These are phyloP conservation scores for Lasioglossum baleicum DNA, from an alignment of 1,140 invertebrate species.

Conservation along the genomic window DNA sequence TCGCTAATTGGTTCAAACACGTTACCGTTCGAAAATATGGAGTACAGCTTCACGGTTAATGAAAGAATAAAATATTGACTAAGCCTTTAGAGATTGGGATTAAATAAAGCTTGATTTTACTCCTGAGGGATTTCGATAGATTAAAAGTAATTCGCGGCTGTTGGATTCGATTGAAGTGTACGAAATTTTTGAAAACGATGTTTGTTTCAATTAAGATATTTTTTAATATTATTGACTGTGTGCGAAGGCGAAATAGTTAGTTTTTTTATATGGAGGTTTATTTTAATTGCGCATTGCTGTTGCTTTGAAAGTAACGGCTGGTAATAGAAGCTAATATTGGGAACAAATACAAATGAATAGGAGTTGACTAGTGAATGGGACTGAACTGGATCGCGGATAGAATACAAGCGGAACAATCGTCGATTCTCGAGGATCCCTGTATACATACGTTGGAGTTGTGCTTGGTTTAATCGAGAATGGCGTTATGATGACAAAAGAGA, in stretches of 20 bases:
- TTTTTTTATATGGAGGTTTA: background rate
- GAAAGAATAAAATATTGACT: too few species aligned
- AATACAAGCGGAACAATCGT: conserved; percentile 1
- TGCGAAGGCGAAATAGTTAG: too few species aligned
- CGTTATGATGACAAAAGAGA: background rate
- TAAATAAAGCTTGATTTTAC: too few species aligned
- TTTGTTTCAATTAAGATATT: too few species aligned
- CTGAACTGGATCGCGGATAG: conserved; percentile 1
- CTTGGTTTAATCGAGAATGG: conserved; percentile 1
- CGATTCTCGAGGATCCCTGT: background rate
- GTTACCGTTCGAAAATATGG: background rate
- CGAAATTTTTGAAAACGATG: too few species aligned
- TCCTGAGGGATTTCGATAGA: too few species aligned
- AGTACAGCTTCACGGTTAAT: background rate
- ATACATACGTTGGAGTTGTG: background rate
- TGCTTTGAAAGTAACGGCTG: background rate
- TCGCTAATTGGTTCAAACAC: background rate
- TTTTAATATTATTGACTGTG: too few species aligned
- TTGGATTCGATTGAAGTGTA: too few species aligned
- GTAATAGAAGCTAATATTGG: background rate
- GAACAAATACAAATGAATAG: conserved; percentile 1
- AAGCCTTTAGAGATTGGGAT: too few species aligned
- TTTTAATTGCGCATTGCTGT: background rate
- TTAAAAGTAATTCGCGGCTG: too few species aligned
- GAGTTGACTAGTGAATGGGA: background rate